These are phyloP conservation scores for Malurus elegans DNA, from an alignment of 2,113 vertebrate species.

Conservation along the genomic window DNA sequence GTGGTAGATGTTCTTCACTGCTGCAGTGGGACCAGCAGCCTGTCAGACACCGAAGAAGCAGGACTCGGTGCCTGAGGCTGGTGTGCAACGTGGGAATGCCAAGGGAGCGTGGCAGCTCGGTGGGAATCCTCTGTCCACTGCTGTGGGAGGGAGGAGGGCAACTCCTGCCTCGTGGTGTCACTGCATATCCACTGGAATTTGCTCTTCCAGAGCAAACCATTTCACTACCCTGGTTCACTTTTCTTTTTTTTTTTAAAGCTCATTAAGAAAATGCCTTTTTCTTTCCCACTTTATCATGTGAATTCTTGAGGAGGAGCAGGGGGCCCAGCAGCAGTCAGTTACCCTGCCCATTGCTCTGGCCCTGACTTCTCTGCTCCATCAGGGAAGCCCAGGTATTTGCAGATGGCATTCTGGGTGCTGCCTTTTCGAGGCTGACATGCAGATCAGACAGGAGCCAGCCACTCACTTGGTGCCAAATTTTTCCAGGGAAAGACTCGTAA, in stretches of 20 bases:
- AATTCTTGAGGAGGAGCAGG: constrained; percentile 13
- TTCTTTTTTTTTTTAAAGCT: background rate
- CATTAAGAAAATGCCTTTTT: constrained; percentile 2
- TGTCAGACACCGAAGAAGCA: background rate
- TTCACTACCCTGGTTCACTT: background rate
- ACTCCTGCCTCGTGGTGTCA: background rate
- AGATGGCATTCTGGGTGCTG: constrained; percentile 14
- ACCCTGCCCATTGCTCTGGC: background rate
- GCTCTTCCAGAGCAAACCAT: background rate
- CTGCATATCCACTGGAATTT: background rate
- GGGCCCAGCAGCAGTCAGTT: background rate
- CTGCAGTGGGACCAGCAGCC: background rate
- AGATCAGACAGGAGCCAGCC: constrained; percentile 41
- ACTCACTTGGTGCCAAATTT: constrained; percentile 73
- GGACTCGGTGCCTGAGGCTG: background rate
- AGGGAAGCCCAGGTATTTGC: constrained; percentile 3
- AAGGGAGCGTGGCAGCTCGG: background rate
- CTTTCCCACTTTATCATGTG: background rate
- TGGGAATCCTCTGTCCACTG: background rate
- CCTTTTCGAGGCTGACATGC: background rate
- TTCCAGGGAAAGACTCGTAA: constrained; percentile 11
- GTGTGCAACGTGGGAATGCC: background rate
- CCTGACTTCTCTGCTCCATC: background rate
- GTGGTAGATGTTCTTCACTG: background rate
- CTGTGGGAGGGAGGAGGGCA: background rate